A percentile compares a stretch with the other conserved stretches of the same genome.
Conservation (phyloP, 2,888 invertebrate species). For the Drosophila quasianomalipes region DNA sequence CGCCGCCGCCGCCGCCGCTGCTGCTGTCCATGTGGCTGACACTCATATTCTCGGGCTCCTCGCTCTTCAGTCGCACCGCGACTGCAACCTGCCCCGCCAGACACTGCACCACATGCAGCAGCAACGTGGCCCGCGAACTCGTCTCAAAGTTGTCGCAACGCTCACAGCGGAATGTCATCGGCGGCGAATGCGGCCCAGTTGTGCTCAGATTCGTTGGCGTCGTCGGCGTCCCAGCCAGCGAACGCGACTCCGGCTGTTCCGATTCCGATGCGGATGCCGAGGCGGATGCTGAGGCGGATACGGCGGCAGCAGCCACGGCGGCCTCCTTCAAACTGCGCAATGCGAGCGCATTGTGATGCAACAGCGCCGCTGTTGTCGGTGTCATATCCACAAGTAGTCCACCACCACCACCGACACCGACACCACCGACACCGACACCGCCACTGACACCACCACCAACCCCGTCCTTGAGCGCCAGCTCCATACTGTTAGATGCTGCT, state of each 20-base stretch:
- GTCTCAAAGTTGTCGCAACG: conserved; percentile 94
- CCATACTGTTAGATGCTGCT: conserved; percentile 79
- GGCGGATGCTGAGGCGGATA: conserved; percentile 57
- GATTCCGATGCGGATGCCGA: conserved; percentile 58
- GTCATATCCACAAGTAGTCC: conserved; percentile 81
- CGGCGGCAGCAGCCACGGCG: conserved; percentile 40
- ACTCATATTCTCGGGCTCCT: conserved; percentile 84
- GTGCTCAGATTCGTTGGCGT: conserved; percentile 79
- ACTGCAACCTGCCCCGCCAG: conserved; percentile 76
- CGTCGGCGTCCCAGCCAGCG: conserved; percentile 60
- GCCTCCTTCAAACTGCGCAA: conserved; percentile 80
- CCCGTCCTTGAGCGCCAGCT: conserved; percentile 79
- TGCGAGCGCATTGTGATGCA: conserved; percentile 80
- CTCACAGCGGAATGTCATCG: conserved; percentile 87
- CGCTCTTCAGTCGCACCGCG: conserved; percentile 80
- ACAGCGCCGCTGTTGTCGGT: conserved; percentile 77
- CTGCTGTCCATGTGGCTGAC: conserved; percentile 81
- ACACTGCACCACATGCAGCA: conserved; percentile 91
- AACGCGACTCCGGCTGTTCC: conserved; percentile 63
- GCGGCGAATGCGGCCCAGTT: conserved; percentile 69
- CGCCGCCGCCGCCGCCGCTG: background rate
- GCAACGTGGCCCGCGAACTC: conserved; percentile 90
- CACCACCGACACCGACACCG: conserved; percentile 27
- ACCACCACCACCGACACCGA: conserved; percentile 29
- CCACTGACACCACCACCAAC: conserved; percentile 42